These are phyloP conservation scores for Aphis craccivora DNA, from an alignment of 1,140 invertebrate species.

Conservation along the genomic window DNA sequence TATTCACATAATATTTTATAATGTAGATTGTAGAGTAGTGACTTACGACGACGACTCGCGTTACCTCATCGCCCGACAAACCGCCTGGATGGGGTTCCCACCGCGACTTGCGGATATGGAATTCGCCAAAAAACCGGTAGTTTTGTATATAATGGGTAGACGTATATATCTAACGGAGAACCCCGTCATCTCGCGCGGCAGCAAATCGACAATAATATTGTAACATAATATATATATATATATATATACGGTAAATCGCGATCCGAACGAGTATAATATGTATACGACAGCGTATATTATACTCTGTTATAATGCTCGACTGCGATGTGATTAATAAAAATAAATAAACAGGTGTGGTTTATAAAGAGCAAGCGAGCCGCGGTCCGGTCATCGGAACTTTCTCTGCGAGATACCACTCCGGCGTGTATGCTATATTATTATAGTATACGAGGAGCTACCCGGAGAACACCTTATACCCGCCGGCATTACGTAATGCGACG, in stretches of 20 bases:
- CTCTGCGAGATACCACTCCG: neutral
- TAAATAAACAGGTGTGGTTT: slow-evolving; percentile 20
- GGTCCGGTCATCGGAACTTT: slow-evolving; percentile 11
- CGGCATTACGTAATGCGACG: neutral
- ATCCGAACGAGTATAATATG: neutral
- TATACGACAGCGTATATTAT: neutral
- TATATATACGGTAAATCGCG: neutral
- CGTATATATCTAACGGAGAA: neutral
- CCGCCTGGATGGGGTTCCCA: neutral
- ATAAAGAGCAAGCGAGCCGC: neutral
- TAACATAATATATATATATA: no score
- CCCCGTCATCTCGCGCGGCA: neutral
- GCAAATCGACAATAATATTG: neutral
- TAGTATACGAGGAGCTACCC: neutral
- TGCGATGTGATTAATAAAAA: neutral
- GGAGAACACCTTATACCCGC: slow-evolving; percentile 15
- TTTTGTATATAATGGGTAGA: neutral
- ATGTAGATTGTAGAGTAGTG: neutral
- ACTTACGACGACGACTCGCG: neutral
- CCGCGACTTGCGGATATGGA: neutral
- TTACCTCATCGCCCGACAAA: neutral
- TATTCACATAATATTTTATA: neutral
- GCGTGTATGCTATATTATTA: neutral
- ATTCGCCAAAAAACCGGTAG: slow-evolving; percentile 17
- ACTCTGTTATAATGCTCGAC: neutral